Conservation (phyloP, 1,140 invertebrate genomes). For the Acromyrmex heyeri region DNA sequence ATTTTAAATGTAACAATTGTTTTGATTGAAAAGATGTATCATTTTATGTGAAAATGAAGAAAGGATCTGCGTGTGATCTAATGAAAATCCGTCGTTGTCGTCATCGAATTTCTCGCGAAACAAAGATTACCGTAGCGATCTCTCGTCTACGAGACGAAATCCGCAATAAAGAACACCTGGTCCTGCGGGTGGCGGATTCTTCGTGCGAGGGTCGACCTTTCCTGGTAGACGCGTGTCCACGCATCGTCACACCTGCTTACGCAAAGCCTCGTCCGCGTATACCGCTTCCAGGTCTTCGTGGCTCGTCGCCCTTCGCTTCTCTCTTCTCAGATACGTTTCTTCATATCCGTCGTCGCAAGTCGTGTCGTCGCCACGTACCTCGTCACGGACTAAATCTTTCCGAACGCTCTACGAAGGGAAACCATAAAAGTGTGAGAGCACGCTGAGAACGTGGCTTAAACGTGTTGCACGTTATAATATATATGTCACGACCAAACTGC, state of each 20-base stretch:
- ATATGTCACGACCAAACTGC: slow-evolving; percentile 30
- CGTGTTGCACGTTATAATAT: slow-evolving; percentile 58
- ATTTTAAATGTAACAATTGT: background rate
- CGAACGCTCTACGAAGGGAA: slow-evolving; percentile 38
- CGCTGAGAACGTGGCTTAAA: slow-evolving; percentile 78
- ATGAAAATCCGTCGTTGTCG: background rate
- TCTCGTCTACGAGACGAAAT: slow-evolving; percentile 69
- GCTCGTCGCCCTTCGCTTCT: slow-evolving; percentile 36
- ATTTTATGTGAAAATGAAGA: slow-evolving; percentile 21
- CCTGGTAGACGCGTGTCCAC: slow-evolving; percentile 85
- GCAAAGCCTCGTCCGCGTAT: slow-evolving; percentile 79
- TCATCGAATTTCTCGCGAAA: slow-evolving; percentile 58
- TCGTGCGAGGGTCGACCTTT: slow-evolving; percentile 76
- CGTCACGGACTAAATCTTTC: slow-evolving; percentile 50
- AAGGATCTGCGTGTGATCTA: background rate
- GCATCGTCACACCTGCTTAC: slow-evolving; percentile 87
- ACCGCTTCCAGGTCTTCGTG: slow-evolving; percentile 70
- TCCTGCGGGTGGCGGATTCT: slow-evolving; percentile 65
- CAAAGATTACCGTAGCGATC: slow-evolving; percentile 46
- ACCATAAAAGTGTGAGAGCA: slow-evolving; percentile 77
- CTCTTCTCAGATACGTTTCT: slow-evolving; percentile 63
- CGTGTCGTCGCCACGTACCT: slow-evolving; percentile 52
- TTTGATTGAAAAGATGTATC: background rate
- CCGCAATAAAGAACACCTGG: slow-evolving; percentile 83
- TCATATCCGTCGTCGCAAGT: slow-evolving; percentile 38